These are phyloP conservation scores for Erebia palarica DNA, from an alignment of 2,888 invertebrate genomes.

Conservation along the genomic window DNA sequence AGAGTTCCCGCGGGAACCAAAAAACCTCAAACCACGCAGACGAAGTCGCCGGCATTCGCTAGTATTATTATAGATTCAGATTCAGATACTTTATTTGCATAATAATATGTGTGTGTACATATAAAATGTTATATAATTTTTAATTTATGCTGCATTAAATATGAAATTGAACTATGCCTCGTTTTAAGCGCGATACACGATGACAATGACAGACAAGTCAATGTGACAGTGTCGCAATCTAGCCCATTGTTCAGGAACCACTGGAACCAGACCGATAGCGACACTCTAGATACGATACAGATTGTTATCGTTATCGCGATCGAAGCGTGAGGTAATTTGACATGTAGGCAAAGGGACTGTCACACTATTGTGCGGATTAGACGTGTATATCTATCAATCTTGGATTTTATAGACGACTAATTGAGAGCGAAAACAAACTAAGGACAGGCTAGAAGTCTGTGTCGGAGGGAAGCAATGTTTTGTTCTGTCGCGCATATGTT, in stretches of 20 bases:
- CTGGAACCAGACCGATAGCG: constrained; percentile 33
- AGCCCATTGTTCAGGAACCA: constrained; percentile 35
- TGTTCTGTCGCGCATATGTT: too few species aligned
- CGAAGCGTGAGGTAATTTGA: constrained; percentile 44
- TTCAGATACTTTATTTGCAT: too few species aligned
- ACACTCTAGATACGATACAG: constrained; percentile 25
- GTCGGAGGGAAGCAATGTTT: too few species aligned
- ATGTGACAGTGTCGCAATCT: constrained; percentile 37
- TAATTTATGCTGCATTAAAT: too few species aligned
- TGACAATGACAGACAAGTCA: constrained; percentile 44
- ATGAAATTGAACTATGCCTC: neutral
- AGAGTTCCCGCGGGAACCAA: too few species aligned
- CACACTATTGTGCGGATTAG: neutral
- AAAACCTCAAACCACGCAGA: too few species aligned
- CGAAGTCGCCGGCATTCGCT: too few species aligned
- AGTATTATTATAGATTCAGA: too few species aligned
- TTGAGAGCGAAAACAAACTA: too few species aligned
- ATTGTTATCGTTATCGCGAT: constrained; percentile 41
- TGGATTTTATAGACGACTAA: neutral
- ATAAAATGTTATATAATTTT: too few species aligned
- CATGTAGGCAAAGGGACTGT: constrained; percentile 23
- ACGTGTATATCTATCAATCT: neutral
- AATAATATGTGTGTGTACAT: too few species aligned
- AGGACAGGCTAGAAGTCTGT: too few species aligned
- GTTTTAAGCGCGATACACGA: neutral